These are phyloP conservation scores for Pseudois nayaur DNA, from an alignment of 2,113 vertebrate species.

Conservation along the genomic window DNA sequence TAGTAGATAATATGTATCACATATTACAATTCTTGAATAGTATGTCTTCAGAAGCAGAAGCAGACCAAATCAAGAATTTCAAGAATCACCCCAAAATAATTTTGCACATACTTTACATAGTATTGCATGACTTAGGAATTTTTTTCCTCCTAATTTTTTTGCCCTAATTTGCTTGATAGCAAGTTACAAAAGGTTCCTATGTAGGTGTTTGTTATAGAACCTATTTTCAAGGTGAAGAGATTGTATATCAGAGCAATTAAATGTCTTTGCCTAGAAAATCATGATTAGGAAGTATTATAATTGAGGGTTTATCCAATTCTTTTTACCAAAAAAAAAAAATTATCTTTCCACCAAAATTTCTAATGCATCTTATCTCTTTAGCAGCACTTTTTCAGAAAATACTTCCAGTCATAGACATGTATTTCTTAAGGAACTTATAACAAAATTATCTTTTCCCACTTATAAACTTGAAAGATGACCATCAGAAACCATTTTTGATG, in stretches of 20 bases:
- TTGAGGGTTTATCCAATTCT: neutral
- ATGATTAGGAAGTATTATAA: neutral
- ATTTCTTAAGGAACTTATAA: neutral
- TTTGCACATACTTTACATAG: neutral
- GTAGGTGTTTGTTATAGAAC: neutral
- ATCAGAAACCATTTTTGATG: neutral
- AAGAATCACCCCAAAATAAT: neutral
- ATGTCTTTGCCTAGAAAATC: neutral
- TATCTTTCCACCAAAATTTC: neutral
- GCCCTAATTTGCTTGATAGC: neutral
- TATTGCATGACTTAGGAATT: neutral
- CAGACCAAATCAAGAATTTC: neutral
- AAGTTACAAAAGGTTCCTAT: neutral
- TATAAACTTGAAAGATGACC: neutral
- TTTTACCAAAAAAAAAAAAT: neutral
- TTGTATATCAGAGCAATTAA: neutral
- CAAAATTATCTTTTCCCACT: neutral
- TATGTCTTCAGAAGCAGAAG: neutral
- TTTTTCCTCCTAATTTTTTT: neutral
- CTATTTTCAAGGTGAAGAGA: neutral
- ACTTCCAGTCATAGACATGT: neutral
- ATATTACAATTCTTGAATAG: neutral
- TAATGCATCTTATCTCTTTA: neutral
- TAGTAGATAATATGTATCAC: neutral
- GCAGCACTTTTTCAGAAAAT: neutral